These are phyloP conservation scores for Peribatodes rhomboidaria DNA, from an alignment of 2,888 invertebrate genomes.

Conservation along the genomic window DNA sequence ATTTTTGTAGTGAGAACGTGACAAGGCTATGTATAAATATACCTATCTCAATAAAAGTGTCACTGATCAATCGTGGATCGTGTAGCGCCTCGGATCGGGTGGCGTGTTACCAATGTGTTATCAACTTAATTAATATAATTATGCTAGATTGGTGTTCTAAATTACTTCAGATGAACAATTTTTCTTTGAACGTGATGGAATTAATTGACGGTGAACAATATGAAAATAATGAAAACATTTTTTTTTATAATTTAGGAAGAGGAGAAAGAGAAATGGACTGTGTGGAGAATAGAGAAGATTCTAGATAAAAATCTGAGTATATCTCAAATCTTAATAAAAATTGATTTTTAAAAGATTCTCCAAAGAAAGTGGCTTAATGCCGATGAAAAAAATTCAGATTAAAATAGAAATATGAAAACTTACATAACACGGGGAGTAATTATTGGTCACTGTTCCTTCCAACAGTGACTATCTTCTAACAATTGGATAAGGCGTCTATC, in stretches of 20 bases:
- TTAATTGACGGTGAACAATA: neutral
- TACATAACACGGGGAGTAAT: too few species aligned
- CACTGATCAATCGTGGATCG: neutral
- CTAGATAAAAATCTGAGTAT: neutral
- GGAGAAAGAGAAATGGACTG: too few species aligned
- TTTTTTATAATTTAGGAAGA: neutral
- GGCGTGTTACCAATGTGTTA: conserved; percentile 4
- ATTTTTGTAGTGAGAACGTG: too few species aligned
- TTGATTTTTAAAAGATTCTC: neutral
- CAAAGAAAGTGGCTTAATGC: neutral
- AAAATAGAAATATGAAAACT: too few species aligned
- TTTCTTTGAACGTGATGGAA: conserved; percentile 29
- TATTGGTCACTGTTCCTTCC: too few species aligned
- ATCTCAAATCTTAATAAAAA: neutral
- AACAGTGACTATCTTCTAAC: too few species aligned
- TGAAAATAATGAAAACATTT: neutral
- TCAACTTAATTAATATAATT: conserved; percentile 5
- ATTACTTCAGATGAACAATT: conserved; percentile 22
- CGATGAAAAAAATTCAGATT: too few species aligned
- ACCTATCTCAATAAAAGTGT: too few species aligned
- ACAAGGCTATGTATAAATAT: too few species aligned
- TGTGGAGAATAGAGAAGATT: neutral
- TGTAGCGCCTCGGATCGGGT: neutral
- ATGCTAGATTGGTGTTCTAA: conserved; percentile 44
- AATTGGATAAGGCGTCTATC: too few species aligned